Evolutionary conservation across 2,113 vertebrate genomes (phyloP), one percentile per base, ranked within the genome.

Genomic region (Uropsilus gracilis): DNA sequence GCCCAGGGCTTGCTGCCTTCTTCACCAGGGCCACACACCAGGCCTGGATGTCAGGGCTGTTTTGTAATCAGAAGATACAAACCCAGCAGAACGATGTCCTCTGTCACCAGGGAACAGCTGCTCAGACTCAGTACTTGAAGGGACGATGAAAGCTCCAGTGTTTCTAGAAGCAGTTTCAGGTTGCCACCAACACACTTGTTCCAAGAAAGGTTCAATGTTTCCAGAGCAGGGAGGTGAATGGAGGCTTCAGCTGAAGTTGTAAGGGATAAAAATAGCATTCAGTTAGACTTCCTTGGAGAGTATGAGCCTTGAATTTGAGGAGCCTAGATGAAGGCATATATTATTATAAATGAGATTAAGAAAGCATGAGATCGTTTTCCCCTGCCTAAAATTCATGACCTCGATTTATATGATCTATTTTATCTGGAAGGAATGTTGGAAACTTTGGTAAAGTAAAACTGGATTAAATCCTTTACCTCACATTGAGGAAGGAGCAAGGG

Each of bases 171-270:
- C 95, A 98, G 96, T 57, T 98, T 96, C 94, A 99, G 94, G 89
- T 98, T 99, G 57, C 99, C 99, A 17, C 99, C 99, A 76, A 99
- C 98, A 95, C 98, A 98, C 91, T 99, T 99, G 97, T 99, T 99
- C 99, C 99, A 99, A 90, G 99, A 99, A 75, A 99, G 97, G 94
- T 98, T 98, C 96, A 99, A 85, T 26, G 94, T 97, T 98, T 97
- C 97, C 96, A 99, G 98, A 97, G 98, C 98, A 90, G 97, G 94
- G 75, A 99, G 98, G 88, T 98, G 98, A 87, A 98, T 96, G 91
- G 98, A 98, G 7, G 98, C 97, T 78, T 99, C 97, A 28, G 98
- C 99, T 99, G 95, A 96, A 97, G 98, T 97, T 95, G 96, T 92
- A 98, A 96, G 24, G 24, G 93, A 39, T 88, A 92, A 89, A 53